phyloP scores from a whole-genome alignment of 2,888 invertebrate species.

The Pandemis corylana region DNA sequence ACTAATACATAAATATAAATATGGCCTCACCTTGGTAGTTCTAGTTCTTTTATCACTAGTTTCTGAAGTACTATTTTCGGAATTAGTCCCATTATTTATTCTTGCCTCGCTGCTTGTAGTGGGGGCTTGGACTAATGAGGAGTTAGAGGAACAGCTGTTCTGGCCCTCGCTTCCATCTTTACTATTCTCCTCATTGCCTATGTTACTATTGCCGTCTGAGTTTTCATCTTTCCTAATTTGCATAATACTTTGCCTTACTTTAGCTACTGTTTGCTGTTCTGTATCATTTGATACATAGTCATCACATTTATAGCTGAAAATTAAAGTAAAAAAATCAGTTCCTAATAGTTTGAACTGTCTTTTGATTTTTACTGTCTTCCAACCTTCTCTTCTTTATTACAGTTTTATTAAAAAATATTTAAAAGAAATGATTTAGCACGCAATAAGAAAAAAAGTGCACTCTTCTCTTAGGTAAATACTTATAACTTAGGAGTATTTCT shows the following conservation, averaged over 20 bases:
- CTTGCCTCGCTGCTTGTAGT: constrained; percentile 51
- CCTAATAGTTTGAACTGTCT: not conserved
- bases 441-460: no score
- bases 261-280: constrained; percentile 81
- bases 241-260: constrained; percentile 83
- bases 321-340: constrained; percentile 3
- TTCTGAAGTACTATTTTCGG: constrained; percentile 54
- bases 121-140: constrained; percentile 50
- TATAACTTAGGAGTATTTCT: no score
- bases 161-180: constrained; percentile 58
- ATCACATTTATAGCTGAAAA: constrained; percentile 90
- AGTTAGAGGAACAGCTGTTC: constrained; percentile 51
- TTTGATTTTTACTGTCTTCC: not conserved
- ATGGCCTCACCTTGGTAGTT: constrained; percentile 62
- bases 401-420: no score
- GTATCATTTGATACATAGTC: constrained; percentile 91
- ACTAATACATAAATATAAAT: constrained; percentile 10
- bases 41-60: constrained; percentile 63
- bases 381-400: no score
- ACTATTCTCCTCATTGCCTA: constrained; percentile 60
- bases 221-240: constrained; percentile 56
- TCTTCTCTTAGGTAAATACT: no score
- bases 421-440: no score
- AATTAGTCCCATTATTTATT: constrained; percentile 46
- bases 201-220: constrained; percentile 50